Base-by-base conservation (phyloP, 2,888 invertebrate genomes). In the Actias luna region DNA sequence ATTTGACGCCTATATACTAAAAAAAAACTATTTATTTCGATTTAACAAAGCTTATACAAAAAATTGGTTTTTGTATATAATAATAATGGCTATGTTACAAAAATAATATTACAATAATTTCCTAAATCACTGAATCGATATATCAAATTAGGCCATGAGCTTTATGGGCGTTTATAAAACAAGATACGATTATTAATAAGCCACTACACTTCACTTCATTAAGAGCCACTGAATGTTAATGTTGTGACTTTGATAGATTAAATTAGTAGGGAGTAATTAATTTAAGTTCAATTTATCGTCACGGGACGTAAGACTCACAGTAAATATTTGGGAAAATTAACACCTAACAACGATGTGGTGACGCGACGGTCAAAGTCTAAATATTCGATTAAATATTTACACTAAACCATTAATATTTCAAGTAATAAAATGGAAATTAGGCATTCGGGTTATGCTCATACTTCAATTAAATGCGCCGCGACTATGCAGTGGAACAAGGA, bases 181-280 rank as follows among this genome's bases (percentile, higher is more conserved):
- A 29, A 12, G 29, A 29, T 55, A 55, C 29, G 29, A 16, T 12
- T 29, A 55, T 55, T 55, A 29, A 55, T 55, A 25, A 29, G 29
- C 29, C 16, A 29, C n/a, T n/a, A 14, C 7, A 16, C 29, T 29
- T 55, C 29, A 55, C 55, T 29, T 55, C 55, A 52, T 52, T 52
- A 16, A 55, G 29, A 29, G 16, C 55, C 55, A 55, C 55, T 55
- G 29, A 29, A 55, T n/a, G 16, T 55, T 12, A 16, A 55, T 55
- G 63, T 62, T 62, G 64, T 64, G 65, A 68, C 66, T 66, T 68
- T 66, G 66, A 65, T 66, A 64, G 58, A 66, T 65, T 64, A 64
- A 59, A 27, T 42, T 29, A 39, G 22, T 46, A 58, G 58, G 42
- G 16, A 42, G 62, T 29, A 55, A 27, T 58, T 57, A 57, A 39